These are phyloP conservation scores for Lepidurus apus DNA, from an alignment of 1,140 invertebrate species.

Conservation along the genomic window DNA sequence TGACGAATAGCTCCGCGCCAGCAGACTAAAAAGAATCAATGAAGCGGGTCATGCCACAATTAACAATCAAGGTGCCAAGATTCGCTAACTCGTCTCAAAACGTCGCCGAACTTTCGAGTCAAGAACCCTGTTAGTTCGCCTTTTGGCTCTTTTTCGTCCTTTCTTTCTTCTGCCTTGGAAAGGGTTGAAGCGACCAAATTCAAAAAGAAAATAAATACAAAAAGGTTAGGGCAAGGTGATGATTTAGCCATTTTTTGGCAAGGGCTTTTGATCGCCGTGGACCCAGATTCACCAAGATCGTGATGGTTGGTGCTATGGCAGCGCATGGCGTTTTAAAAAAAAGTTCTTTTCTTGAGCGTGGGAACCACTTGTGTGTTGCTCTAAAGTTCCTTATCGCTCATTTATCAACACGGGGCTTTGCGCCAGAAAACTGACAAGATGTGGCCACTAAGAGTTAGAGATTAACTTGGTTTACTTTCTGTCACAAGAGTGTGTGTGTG, in stretches of 20 bases:
- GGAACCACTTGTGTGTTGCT: constrained; percentile 12
- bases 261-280: not conserved
- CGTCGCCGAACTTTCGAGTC: not conserved
- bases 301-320: constrained; percentile 1
- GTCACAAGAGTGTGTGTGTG: not conserved
- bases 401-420: constrained; percentile 11
- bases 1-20: constrained; percentile 3
- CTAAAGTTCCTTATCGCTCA: not conserved
- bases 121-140: not conserved
- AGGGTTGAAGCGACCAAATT: not conserved
- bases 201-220: not conserved
- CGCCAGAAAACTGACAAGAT: constrained; percentile 9
- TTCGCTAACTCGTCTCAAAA: not conserved
- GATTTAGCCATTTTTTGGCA: constrained; percentile 7
- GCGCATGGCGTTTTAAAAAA: constrained; percentile 12
- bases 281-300: not conserved
- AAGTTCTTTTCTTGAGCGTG: constrained; percentile 9
- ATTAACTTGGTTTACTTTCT: not conserved
- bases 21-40: not conserved
- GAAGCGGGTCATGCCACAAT: not conserved
- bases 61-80: not conserved
- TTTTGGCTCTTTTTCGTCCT: too few relatives aligned
- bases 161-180: not conserved
- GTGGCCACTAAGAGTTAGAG: not conserved
- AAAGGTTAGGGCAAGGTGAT: not conserved